Evolutionary conservation across 2,797 vertebrate genomes (phyloP), one percentile per base, ranked within the genome.

Genomic region (Acridotheres tristis): DNA sequence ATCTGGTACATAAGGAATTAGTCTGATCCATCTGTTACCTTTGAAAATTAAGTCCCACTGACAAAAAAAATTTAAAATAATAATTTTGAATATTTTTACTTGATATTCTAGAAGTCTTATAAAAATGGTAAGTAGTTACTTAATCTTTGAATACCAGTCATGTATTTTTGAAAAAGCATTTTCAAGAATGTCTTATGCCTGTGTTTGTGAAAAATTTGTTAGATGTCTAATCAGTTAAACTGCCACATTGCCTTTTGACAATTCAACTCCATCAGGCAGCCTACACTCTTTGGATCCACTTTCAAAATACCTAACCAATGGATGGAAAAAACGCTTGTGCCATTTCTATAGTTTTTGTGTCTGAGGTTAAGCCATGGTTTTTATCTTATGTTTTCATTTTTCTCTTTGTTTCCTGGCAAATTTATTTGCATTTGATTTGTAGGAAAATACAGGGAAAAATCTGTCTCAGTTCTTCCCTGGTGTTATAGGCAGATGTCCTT

Each of bases 1-100:
- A 75, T 84, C 74, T 88, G 68, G 27, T 92, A 93, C 75, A 93
- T 55, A 82, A 34, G 90, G 50, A 90, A 96, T 90, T 89, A 91
- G 53, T 86, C 42, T 78, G 50, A 53, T 78, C 23, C 43, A 72
- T 72, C 58, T 92, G 53, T 55, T 80, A 63, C 55, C 81, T 94
- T 92, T 69, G 51, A 96, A 93, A 96, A 94, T 57, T 42, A 90
- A 90, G 73, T 74, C 65, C 54, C 63, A 69, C 18, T 58, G 53
- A 94, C 40, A 3, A 13, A 38, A 36, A 50, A 59, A 34, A 38
- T 17, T 17, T 40, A 54, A 38, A 80, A 62, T 34, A 58, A 74
- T 29, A 11, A 79, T 58, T 90, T 81, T 12, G 58, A 78, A 87
- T 53, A 32, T 51, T 80, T 90, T 78, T 59, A 36, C 32, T 78